Evolutionary conservation across 2,113 vertebrate genomes (phyloP).

Genomic region (Craseonycteris thonglongyai): DNA sequence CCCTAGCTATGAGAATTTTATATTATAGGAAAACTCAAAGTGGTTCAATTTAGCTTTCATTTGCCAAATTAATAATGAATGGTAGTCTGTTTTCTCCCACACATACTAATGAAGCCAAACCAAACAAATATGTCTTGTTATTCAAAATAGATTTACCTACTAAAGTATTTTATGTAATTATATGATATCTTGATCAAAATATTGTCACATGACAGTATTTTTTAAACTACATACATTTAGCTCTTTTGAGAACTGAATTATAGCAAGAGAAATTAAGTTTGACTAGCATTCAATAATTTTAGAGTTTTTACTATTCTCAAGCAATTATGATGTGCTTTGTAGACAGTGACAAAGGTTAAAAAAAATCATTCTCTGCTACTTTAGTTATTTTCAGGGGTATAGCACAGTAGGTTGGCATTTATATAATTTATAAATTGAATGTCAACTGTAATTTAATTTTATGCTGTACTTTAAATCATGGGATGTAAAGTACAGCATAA

Average conservation of each 20-base stretch:
- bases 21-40: not conserved
- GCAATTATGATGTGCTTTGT: not conserved
- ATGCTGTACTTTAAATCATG: no score
- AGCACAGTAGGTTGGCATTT: no score
- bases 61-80: not conserved
- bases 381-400: no score
- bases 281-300: not conserved
- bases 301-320: not conserved
- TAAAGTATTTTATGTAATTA: not conserved
- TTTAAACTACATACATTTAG: not conserved
- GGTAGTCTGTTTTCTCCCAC: not conserved
- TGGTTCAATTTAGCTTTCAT: not conserved
- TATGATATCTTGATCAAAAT: not conserved
- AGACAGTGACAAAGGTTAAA: not conserved
- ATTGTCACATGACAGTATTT: not conserved
- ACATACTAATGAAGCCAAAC: not conserved
- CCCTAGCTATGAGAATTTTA: not conserved
- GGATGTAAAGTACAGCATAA: no score
- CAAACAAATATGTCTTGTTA: not conserved
- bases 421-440: no score
- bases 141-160: not conserved
- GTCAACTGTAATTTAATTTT: no score
- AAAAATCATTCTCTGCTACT: not conserved
- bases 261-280: not conserved
- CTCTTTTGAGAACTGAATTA: not conserved